Evolutionary conservation across 1,140 invertebrate genomes (phyloP).

Genomic region (Drosophila chauvacae): DNA sequence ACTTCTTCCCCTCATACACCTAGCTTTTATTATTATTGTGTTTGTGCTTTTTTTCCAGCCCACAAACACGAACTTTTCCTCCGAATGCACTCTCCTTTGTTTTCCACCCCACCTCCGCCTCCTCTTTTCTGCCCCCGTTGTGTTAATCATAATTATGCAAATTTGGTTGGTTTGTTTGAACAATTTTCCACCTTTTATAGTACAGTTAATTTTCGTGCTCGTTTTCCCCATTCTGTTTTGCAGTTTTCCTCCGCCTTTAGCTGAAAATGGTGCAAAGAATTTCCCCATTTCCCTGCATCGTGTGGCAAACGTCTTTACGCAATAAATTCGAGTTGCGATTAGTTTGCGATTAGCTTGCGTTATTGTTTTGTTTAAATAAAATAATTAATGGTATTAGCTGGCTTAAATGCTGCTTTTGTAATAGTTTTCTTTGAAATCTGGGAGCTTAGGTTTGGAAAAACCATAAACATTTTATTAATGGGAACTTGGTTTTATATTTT

Average conservation of each 20-base stretch:
- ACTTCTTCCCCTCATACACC: slow-evolving; percentile 3
- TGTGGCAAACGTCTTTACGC: slow-evolving; percentile 73
- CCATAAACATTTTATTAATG: too few relatives aligned
- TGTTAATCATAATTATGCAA: slow-evolving; percentile 84
- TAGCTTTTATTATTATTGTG: slow-evolving; percentile 16
- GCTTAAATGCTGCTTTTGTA: not conserved
- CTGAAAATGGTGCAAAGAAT: slow-evolving; percentile 63
- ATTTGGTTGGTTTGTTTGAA: slow-evolving; percentile 81
- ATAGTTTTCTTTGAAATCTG: not conserved
- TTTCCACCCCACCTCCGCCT: not conserved
- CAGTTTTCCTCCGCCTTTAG: slow-evolving; percentile 21
- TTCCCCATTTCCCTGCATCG: slow-evolving; percentile 48
- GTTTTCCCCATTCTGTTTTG: slow-evolving; percentile 35
- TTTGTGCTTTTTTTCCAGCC: slow-evolving; percentile 26
- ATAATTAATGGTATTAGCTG: not conserved
- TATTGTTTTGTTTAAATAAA: slow-evolving; percentile 51
- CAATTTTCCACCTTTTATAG: slow-evolving; percentile 84
- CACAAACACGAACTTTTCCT: slow-evolving; percentile 44
- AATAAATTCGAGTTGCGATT: slow-evolving; percentile 75
- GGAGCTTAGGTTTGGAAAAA: too few relatives aligned
- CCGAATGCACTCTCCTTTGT: slow-evolving; percentile 15
- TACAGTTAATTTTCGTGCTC: slow-evolving; percentile 83
- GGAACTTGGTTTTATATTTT: not conserved
- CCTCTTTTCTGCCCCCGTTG: slow-evolving; percentile 5
- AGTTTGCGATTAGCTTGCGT: slow-evolving; percentile 7